phyloP scores from a whole-genome alignment of 2,113 vertebrate species.

The Peromyscus polionotus region DNA sequence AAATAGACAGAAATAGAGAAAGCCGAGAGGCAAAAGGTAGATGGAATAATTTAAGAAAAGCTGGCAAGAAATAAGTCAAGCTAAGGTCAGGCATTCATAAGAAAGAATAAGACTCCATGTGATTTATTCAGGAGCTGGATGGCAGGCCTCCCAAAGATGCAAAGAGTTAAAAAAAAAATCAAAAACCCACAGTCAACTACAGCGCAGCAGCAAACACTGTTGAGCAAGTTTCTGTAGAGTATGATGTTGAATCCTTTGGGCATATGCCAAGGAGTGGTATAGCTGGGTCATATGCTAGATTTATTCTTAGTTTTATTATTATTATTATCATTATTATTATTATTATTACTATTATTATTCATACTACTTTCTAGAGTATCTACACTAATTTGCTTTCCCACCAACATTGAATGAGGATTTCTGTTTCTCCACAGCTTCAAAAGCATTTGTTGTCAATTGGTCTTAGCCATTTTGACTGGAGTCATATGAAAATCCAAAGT shows the following conservation, averaged over 20 bases:
- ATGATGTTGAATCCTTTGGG: not conserved
- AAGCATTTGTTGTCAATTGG: not conserved
- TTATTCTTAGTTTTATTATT: not conserved
- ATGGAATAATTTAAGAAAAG: no score
- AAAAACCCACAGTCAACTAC: no score
- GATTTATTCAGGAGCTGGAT: no score
- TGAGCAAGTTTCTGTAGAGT: not conserved
- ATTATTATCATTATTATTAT: not conserved
- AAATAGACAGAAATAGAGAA: no score
- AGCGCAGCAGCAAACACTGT: not conserved
- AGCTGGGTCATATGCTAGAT: not conserved
- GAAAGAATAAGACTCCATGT: no score
- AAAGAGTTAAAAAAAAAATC: no score
- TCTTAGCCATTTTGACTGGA: not conserved
- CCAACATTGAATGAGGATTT: not conserved
- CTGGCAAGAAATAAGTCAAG: no score
- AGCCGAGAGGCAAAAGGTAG: no score
- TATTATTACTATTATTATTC: not conserved
- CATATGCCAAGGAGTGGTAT: not conserved
- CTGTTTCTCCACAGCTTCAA: not conserved
- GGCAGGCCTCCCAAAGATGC: no score
- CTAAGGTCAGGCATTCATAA: no score
- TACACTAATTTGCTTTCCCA: not conserved
- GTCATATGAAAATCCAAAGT: not conserved
- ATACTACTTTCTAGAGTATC: not conserved